phyloP scores from a whole-genome alignment of 2,888 invertebrate genomes.

The Perithous albicinctus region DNA sequence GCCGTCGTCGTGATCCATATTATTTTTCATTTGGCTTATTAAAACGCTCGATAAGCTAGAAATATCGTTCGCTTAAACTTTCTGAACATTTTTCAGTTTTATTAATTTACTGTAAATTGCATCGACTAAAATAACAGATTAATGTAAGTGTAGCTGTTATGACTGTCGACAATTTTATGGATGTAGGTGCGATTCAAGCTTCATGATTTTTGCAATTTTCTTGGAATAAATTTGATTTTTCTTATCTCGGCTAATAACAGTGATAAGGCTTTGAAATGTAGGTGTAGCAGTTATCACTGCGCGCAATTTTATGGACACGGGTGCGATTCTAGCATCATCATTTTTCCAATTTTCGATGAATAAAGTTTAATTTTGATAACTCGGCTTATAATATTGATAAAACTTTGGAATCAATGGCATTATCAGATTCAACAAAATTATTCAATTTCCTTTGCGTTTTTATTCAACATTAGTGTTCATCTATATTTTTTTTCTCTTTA shows the following conservation, averaged over 20 bases:
- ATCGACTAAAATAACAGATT: background rate
- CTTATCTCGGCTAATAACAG: background rate
- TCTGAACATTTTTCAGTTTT: background rate
- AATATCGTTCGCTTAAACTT: background rate
- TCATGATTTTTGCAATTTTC: background rate
- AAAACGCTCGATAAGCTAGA: constrained; percentile 1
- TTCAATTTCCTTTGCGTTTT: background rate
- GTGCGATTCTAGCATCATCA: background rate
- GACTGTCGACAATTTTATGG: background rate
- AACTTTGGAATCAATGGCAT: background rate
- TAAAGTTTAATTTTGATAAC: background rate
- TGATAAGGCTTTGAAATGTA: background rate
- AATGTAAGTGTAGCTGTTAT: background rate
- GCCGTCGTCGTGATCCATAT: background rate
- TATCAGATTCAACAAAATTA: background rate
- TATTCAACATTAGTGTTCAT: too few relatives aligned
- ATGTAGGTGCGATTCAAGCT: background rate
- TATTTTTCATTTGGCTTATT: constrained; percentile 5
- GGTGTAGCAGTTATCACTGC: background rate
- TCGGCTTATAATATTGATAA: background rate
- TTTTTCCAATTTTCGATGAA: background rate
- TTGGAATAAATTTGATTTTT: background rate
- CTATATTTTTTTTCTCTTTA: background rate
- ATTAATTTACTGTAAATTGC: background rate
- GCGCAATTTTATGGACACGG: constrained; percentile 4